phyloP scores from a whole-genome alignment of 2,797 vertebrate species.

The Pitangus sulphuratus region DNA sequence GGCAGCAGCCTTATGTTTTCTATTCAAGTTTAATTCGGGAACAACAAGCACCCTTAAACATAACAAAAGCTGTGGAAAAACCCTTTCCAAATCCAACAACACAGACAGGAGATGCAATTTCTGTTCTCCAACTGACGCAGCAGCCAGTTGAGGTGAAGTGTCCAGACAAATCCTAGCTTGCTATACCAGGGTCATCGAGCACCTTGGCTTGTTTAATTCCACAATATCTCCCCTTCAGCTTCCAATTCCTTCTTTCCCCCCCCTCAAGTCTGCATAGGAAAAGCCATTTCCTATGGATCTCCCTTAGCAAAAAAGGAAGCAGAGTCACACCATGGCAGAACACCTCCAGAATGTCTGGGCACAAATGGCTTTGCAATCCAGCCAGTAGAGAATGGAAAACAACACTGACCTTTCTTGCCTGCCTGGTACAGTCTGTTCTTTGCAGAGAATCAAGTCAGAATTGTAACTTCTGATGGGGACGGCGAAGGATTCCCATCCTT shows the following conservation, averaged over 20 bases:
- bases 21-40: constrained; percentile 46
- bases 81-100: constrained; percentile 31
- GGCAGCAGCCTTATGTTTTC: constrained; percentile 21
- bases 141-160: not conserved
- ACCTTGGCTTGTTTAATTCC: not conserved
- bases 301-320: not conserved
- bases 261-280: not conserved
- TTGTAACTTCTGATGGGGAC: not conserved
- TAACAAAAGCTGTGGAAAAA: constrained; percentile 61
- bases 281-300: not conserved
- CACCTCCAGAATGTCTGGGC: not conserved
- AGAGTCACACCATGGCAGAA: not conserved
- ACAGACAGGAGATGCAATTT: not conserved
- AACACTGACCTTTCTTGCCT: not conserved
- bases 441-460: not conserved
- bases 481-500: not conserved
- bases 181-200: not conserved
- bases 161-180: not conserved
- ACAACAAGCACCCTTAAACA: constrained; percentile 29
- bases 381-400: not conserved
- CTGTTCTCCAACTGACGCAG: not conserved
- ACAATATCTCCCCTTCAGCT: not conserved
- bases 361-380: not conserved
- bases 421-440: not conserved
- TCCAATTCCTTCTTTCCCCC: not conserved